These are phyloP conservation scores for Chironomus striatipennis DNA, from an alignment of 1,140 invertebrate genomes.

Conservation along the genomic window DNA sequence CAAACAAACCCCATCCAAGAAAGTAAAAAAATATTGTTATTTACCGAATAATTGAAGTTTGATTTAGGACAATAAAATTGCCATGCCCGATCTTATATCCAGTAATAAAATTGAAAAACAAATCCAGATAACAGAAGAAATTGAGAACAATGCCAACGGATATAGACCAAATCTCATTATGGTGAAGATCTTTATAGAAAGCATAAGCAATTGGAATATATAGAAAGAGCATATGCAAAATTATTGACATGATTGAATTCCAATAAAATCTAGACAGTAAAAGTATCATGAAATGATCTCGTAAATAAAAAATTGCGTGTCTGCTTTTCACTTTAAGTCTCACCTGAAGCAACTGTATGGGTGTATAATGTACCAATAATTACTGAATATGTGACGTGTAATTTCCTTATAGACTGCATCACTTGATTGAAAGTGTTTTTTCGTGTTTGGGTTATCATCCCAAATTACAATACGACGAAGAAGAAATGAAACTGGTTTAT, in stretches of 20 bases:
- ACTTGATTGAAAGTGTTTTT: constrained; percentile 2
- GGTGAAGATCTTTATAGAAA: not conserved
- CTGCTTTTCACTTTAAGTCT: not conserved
- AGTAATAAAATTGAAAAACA: not conserved
- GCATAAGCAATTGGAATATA: not conserved
- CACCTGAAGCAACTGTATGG: not conserved
- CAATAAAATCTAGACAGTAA: constrained; percentile 10
- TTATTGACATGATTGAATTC: not conserved
- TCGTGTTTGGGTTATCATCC: not conserved
- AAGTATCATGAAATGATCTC: not conserved
- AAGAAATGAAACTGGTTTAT: not conserved
- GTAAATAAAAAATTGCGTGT: not conserved
- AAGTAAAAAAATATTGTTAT: too few relatives aligned
- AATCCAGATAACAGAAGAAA: constrained; percentile 2
- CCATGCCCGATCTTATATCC: not conserved
- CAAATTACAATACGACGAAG: not conserved
- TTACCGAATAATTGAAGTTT: constrained; percentile 16
- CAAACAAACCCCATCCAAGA: too few relatives aligned
- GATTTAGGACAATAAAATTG: constrained; percentile 10
- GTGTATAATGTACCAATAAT: constrained; percentile 18
- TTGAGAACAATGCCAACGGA: not conserved
- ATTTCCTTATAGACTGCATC: constrained; percentile 1
- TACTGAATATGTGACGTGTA: constrained; percentile 8
- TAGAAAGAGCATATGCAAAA: not conserved
- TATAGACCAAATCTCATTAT: not conserved